Conservation (phyloP, 1,140 invertebrate genomes). For the Reticulitermes speratus region DNA sequence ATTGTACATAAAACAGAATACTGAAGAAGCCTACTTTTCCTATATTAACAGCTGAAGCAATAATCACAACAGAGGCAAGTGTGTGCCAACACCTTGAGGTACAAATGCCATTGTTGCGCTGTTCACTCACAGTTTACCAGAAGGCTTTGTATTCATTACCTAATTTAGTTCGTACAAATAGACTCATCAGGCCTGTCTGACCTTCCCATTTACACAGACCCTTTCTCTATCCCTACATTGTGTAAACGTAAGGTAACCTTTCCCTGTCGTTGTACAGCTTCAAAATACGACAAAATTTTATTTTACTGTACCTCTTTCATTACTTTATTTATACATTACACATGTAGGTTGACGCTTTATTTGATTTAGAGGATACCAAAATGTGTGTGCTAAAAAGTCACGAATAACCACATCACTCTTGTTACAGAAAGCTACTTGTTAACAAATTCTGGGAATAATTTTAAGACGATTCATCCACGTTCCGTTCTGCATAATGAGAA, state of each 20-base stretch:
- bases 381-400: too few species aligned
- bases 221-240: not conserved
- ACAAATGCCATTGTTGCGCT: not conserved
- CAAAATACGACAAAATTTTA: not conserved
- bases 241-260: not conserved
- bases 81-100: not conserved
- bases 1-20: too few species aligned
- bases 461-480: too few species aligned
- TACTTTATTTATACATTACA: not conserved
- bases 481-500: too few species aligned
- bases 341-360: too few species aligned
- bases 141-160: not conserved
- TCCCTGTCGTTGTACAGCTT: not conserved
- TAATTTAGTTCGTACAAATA: constrained; percentile 1
- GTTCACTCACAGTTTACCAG: not conserved
- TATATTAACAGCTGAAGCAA: not conserved
- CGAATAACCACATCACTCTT: too few species aligned
- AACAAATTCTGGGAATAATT: too few species aligned
- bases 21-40: not conserved
- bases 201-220: not conserved
- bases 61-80: not conserved
- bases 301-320: not conserved
- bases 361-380: too few species aligned
- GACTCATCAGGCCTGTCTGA: constrained; percentile 7
- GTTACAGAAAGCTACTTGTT: too few species aligned